Percentiles rank a stretch among this genome's conserved stretches.
phyloP scores from a whole-genome alignment of 2,797 vertebrate genomes.

The Sebastes minor region DNA sequence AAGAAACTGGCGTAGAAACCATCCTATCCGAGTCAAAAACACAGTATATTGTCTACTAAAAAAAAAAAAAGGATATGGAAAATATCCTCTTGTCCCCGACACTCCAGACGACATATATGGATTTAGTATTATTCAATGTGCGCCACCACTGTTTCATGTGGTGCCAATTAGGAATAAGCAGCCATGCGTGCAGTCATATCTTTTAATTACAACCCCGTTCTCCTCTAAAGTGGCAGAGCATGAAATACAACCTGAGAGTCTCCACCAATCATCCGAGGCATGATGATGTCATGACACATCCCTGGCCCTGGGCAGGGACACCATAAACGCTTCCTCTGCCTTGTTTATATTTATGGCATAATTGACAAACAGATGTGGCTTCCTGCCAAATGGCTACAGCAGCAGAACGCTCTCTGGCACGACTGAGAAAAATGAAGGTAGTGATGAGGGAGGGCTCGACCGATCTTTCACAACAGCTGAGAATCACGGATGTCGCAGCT shows the following conservation, averaged over 20 bases:
- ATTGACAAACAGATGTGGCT: conserved; percentile 76
- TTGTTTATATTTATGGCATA: conserved; percentile 79
- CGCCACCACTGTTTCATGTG: conserved; percentile 49
- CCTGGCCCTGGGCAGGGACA: conserved; percentile 54
- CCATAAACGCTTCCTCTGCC: conserved; percentile 66
- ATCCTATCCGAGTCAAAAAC: background rate
- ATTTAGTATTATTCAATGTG: conserved; percentile 11
- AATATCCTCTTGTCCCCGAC: conserved; percentile 1
- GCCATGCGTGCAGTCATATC: conserved; percentile 60
- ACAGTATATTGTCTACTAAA: background rate
- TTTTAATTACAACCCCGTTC: conserved; percentile 78
- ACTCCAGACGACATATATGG: conserved; percentile 3
- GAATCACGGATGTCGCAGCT: conserved; percentile 35
- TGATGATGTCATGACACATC: conserved; percentile 80
- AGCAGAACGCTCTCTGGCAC: conserved; percentile 50
- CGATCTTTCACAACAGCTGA: conserved; percentile 36
- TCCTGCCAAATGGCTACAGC: conserved; percentile 70
- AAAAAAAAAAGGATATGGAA: conserved; percentile 16
- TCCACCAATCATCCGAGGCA: conserved; percentile 68
- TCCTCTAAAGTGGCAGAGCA: conserved; percentile 62
- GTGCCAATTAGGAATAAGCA: conserved; percentile 66
- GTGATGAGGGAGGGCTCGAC: conserved; percentile 27
- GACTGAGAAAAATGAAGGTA: conserved; percentile 46
- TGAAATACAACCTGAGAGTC: conserved; percentile 74
- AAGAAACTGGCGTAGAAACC: background rate